A percentile compares a stretch with the other conserved stretches of the same genome.
Evolutionary conservation across 2,888 invertebrate species (phyloP).

Genomic region (Hedychridium roseum): DNA sequence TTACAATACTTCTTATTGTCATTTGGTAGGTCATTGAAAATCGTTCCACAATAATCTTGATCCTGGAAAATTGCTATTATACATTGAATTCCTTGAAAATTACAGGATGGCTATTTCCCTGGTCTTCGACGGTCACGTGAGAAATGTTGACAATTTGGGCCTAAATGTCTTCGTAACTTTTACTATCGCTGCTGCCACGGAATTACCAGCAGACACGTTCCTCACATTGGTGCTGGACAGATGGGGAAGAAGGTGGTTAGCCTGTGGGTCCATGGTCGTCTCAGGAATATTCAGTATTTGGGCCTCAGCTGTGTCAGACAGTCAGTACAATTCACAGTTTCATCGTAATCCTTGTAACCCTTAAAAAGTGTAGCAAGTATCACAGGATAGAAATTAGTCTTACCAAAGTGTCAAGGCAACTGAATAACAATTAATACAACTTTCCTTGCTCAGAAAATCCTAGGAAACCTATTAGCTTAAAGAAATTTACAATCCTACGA

Average conservation of each 20-base stretch:
- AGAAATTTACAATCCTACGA: no score
- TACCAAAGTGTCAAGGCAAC: no score
- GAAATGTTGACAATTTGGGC: conserved; percentile 85
- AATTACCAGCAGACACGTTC: conserved; percentile 84
- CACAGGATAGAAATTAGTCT: no score
- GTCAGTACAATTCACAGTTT: conserved; percentile 60
- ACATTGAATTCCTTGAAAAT: no score
- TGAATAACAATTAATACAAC: no score
- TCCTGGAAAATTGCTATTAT: no score
- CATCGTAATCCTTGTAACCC: neutral
- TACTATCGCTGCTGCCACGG: conserved; percentile 83
- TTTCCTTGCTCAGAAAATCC: no score
- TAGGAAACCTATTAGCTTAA: no score
- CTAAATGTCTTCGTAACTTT: conserved; percentile 86
- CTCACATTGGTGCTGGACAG: conserved; percentile 79
- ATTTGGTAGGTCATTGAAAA: conserved; percentile 71
- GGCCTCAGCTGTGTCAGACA: conserved; percentile 78
- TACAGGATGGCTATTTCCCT: conserved; percentile 85
- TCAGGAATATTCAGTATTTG: conserved; percentile 83
- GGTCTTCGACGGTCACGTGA: conserved; percentile 88
- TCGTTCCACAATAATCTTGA: no score
- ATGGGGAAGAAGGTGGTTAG: conserved; percentile 86
- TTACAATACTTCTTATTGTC: conserved; percentile 79
- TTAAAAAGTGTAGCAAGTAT: no score
- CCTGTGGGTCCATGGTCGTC: conserved; percentile 81